A percentile compares a stretch with the other conserved stretches of the same genome.
Evolutionary conservation across 2,888 invertebrate species (phyloP).

Genomic region (Ichneumon xanthorius): DNA sequence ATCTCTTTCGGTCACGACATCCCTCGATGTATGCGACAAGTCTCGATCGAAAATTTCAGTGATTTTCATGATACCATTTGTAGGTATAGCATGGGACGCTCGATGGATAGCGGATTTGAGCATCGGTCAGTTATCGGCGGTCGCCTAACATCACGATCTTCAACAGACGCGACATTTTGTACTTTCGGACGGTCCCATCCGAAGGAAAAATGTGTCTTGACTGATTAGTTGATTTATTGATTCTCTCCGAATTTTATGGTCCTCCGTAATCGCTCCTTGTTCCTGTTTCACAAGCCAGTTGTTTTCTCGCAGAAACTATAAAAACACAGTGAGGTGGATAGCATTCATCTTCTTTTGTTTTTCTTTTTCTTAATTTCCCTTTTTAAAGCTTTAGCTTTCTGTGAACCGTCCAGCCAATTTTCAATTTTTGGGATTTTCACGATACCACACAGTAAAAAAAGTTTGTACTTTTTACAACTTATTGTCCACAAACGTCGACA

Average conservation of each 20-base stretch:
- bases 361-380: no score
- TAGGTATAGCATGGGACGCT: conserved; percentile 78
- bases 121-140: conserved; percentile 93
- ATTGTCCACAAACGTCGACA: no score
- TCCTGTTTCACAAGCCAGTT: neutral
- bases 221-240: neutral
- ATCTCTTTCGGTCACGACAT: neutral
- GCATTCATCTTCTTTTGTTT: no score
- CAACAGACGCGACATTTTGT: conserved; percentile 88
- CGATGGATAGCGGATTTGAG: conserved; percentile 74
- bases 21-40: neutral
- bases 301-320: neutral
- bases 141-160: conserved; percentile 92
- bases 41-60: neutral
- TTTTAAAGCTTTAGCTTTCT: no score
- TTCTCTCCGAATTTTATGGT: neutral
- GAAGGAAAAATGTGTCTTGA: no score
- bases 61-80: conserved; percentile 17
- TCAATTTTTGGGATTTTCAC: neutral
- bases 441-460: neutral
- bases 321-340: no score
- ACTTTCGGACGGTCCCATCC: no score
- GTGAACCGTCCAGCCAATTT: no score
- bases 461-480: no score
- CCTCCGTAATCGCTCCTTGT: neutral